Base-by-base conservation (phyloP, 2,113 vertebrate species). In the Melanerpes formicivorus region DNA sequence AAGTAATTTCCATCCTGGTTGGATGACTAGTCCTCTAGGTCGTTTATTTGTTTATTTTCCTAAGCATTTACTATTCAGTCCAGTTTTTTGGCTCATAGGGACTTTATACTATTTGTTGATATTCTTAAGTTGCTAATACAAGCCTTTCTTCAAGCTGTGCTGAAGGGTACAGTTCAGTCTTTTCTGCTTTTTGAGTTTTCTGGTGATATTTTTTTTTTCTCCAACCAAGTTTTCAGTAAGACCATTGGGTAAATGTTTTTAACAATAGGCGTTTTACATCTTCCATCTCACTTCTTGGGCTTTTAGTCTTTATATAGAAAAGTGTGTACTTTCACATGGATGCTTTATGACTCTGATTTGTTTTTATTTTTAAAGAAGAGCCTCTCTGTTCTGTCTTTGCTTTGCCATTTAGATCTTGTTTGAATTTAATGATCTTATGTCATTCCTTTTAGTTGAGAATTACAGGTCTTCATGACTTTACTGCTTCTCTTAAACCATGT, bases 1-100 rank as follows among this genome's bases (percentile, higher is more conserved):
- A 44, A 42, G n/a, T 23, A 50, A 32, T 70, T 84, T 69, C 21
- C 7, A 3, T 50, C 18, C 44, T 81, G 14, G 32, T 37, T 73
- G 46, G 40, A 62, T 79, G 52, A 81, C 50, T 15, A 59, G 40
- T 46, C 26, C 16, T 82, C 23, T 63, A 60, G 13, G 34, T 88
- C 18, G 50, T 75, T 79, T 88, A 29, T 88, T 92, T 92, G 50
- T 75, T 76, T 88, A 30, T 88, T 92, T 92, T 75, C 40, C 29
- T 84, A 34, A 87, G 6, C 8, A 18, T 91, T 70, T 90, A 10
- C 78, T 84, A 16, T 93, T 92, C 23, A 59, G n/a, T 62, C 29
- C 55, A 34, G 19, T 44, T 84, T 92, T 90, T 80, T 82, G 14
- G 26, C 72, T 92, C 34, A 6, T 10, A 73, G 50, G 59, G 14